These are phyloP conservation scores for Chionodraco myersi DNA, from an alignment of 2,113 vertebrate species.

Conservation along the genomic window DNA sequence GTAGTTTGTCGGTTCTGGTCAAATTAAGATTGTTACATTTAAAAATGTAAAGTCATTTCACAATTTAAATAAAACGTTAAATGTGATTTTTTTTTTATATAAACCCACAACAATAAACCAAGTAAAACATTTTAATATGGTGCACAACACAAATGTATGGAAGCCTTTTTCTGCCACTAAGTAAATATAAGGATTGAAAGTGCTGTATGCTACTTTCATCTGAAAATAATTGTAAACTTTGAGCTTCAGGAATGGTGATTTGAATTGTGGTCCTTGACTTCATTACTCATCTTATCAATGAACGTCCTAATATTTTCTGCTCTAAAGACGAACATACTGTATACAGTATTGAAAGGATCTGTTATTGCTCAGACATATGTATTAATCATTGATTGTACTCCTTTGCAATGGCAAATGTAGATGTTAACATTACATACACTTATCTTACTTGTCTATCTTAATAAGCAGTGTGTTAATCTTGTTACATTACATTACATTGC, in stretches of 20 bases:
- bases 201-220: no score
- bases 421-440: not conserved
- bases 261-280: no score
- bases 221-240: no score
- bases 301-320: not conserved
- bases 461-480: no score
- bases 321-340: not conserved
- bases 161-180: not conserved
- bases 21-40: no score
- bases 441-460: not conserved
- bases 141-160: not conserved
- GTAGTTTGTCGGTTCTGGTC: no score
- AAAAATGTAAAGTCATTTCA: no score
- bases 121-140: not conserved
- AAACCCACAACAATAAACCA: not conserved
- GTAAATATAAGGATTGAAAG: not conserved
- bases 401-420: not conserved
- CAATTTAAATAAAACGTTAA: not conserved
- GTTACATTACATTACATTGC: no score
- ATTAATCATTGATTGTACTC: conserved; percentile 2
- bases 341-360: not conserved
- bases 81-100: not conserved
- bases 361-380: not conserved
- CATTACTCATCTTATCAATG: not conserved
- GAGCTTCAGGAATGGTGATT: no score